Evolutionary conservation across 2,797 vertebrate species (phyloP).

Genomic region (Cossypha dichroa): DNA sequence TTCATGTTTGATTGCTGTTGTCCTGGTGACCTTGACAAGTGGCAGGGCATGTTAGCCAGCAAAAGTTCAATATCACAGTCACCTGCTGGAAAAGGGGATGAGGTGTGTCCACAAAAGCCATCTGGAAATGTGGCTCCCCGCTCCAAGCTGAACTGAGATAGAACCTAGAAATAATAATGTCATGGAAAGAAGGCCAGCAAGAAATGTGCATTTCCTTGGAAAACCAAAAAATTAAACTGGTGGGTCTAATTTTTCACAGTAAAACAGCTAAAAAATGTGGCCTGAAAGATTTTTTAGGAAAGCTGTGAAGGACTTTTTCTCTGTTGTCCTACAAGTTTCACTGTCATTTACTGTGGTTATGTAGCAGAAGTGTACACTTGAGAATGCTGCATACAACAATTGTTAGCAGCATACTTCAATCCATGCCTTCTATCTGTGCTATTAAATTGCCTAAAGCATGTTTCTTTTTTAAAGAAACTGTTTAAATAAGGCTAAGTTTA

Average conservation of each 20-base stretch:
- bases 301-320: not conserved
- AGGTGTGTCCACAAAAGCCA: not conserved
- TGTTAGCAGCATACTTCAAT: not conserved
- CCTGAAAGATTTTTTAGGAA: not conserved
- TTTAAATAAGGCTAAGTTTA: not conserved
- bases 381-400: not conserved
- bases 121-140: not conserved
- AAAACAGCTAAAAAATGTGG: not conserved
- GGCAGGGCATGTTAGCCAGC: not conserved
- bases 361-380: not conserved
- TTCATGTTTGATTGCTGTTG: not conserved
- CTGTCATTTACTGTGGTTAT: not conserved
- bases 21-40: constrained; percentile 4
- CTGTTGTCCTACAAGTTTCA: not conserved
- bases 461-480: not conserved
- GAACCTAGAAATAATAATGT: not conserved
- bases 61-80: not conserved
- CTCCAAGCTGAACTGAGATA: not conserved
- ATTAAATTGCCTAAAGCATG: not conserved
- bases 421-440: not conserved
- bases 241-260: not conserved
- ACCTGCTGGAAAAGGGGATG: not conserved
- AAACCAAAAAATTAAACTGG: not conserved
- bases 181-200: not conserved
- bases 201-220: not conserved